Percentiles rank a stretch among this genome's conserved stretches.
Conservation (phyloP, 1,140 invertebrate genomes). For the Cotesia typhae region DNA sequence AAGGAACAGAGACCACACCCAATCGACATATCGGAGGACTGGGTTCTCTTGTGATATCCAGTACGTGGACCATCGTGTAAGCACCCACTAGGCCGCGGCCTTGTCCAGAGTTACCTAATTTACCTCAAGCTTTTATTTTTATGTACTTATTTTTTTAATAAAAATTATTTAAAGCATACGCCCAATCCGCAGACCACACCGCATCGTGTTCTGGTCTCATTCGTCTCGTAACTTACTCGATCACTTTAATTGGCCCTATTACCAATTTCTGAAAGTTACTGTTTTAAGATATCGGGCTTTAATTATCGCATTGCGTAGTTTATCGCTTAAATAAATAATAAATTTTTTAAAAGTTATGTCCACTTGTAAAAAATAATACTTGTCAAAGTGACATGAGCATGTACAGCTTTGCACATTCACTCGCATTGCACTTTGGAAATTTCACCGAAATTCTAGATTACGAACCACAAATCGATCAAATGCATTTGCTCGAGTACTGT, state of each 20-base stretch:
- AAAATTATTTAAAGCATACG: not conserved
- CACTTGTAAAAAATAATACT: too few species aligned
- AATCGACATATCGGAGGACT: slow-evolving; percentile 23
- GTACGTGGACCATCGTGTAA: slow-evolving; percentile 19
- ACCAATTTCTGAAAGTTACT: not conserved
- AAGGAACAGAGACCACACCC: slow-evolving; percentile 37
- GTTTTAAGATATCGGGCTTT: not conserved
- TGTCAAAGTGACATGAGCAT: not conserved
- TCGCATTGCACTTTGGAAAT: not conserved
- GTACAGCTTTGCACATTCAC: not conserved
- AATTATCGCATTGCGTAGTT: too few species aligned
- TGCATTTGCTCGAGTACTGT: not conserved
- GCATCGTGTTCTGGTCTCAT: too few species aligned
- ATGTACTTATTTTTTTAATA: slow-evolving; percentile 8
- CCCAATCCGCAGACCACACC: too few species aligned
- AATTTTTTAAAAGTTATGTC: too few species aligned
- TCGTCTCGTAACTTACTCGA: too few species aligned
- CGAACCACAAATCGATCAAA: slow-evolving; percentile 2
- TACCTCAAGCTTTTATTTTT: not conserved
- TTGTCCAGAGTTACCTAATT: slow-evolving; percentile 27
- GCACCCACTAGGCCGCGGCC: slow-evolving; percentile 26
- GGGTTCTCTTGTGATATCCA: slow-evolving; percentile 8
- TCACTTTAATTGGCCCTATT: too few species aligned
- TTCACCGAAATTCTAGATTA: not conserved
- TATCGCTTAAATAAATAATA: too few species aligned